Evolutionary conservation across 2,888 invertebrate species (phyloP), one percentile per base, ranked within the genome.

Genomic region (Oxytorus armatus): DNA sequence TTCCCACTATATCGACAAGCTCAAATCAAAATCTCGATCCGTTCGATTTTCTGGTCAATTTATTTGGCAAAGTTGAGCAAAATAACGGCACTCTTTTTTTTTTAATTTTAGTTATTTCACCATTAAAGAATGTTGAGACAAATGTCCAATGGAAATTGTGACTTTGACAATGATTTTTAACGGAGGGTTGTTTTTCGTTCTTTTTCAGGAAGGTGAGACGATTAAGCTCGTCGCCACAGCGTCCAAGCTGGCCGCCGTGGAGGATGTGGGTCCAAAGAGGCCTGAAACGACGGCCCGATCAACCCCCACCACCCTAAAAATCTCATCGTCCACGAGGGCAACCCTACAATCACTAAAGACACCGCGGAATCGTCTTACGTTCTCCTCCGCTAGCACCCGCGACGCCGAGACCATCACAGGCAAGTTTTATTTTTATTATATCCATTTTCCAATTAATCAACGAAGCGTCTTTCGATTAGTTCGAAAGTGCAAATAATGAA

Each of bases 191-290:
- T 16, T 51, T 61, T 7, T 36, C 55, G 61, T 49, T 3, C 18
- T 14, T n/a, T 84, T 85, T 68, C 82, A 92, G 92, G 90, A 91
- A 88, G 90, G 92, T 88, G 90, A 92, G 90, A 90, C 92, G 92
- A 91, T 90, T 89, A 87, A 89, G 86, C 88, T 91, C 89, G 90
- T 92, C 91, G 92, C 92, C 91, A 90, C 89, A 90, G 89, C 89
- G 92, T 94, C 94, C 95, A 95, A 96, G 94, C 96, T 96, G 96
- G 96, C 96, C 95, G 94, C 95, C 95, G 94, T 95, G 93, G 95
- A 95, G 94, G 95, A 95, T 95, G 95, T 92, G 93, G 95, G 94
- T 94, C 94, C 95, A 93, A 94, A 94, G 93, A 94, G 94, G 94
- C 94, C 95, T 93, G 92, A 90, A 87, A 87, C 86, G 83, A 83